Evolutionary conservation across 1,140 invertebrate species (phyloP).

Genomic region (Conopomorpha cramerella): DNA sequence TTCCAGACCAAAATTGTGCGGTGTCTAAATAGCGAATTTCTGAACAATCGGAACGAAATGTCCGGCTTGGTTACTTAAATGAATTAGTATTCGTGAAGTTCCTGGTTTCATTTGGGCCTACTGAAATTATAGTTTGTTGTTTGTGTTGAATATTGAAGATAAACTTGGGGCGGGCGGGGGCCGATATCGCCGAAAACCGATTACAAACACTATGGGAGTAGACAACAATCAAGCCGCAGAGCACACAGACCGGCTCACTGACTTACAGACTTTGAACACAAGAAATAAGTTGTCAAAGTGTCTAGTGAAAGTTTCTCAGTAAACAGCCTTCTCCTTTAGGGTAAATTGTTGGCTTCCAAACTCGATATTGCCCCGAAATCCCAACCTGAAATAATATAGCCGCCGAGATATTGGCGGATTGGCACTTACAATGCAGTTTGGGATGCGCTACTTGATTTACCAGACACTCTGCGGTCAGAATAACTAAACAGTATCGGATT

Average conservation of each 20-base stretch:
- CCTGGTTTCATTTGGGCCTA: too few relatives aligned
- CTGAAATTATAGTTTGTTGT: too few relatives aligned
- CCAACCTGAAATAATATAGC: conserved; percentile 50
- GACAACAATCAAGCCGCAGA: conserved; percentile 39
- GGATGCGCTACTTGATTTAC: conserved; percentile 26
- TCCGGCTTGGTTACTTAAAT: too few relatives aligned
- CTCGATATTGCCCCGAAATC: conserved; percentile 42
- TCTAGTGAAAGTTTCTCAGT: conserved; percentile 46
- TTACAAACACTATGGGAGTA: conserved; percentile 21
- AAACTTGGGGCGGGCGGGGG: too few relatives aligned
- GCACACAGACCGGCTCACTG: conserved; percentile 41
- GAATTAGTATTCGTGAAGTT: too few relatives aligned
- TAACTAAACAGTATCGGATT: too few relatives aligned
- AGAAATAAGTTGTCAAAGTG: conserved; percentile 60
- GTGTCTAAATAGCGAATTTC: too few relatives aligned
- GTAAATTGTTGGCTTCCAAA: conserved; percentile 53
- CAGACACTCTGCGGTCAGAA: too few relatives aligned
- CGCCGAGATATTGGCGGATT: conserved; percentile 41
- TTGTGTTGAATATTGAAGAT: too few relatives aligned
- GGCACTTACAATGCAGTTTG: conserved; percentile 31
- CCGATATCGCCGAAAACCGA: conserved; percentile 9
- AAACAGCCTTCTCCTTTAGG: conserved; percentile 44
- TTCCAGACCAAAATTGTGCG: too few relatives aligned
- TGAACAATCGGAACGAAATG: too few relatives aligned
- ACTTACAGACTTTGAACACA: conserved; percentile 45